Percentiles rank a stretch among this genome's conserved stretches.
phyloP scores from a whole-genome alignment of 2,797 vertebrate genomes.

The Simalia tracyae region DNA sequence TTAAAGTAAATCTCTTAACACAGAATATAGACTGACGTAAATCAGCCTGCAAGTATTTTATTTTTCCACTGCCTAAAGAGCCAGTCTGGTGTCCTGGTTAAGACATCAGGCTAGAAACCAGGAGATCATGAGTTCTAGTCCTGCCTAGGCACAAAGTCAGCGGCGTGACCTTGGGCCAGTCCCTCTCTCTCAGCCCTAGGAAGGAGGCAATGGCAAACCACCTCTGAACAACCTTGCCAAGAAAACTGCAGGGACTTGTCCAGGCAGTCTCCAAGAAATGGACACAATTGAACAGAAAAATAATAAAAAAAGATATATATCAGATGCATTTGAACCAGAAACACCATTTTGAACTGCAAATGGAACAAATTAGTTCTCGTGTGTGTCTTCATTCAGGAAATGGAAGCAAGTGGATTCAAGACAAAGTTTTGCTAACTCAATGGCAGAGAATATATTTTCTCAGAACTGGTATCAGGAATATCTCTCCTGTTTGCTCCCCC shows the following conservation, averaged over 20 bases:
- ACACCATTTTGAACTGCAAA: constrained; percentile 86
- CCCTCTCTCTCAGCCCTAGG: too few species aligned
- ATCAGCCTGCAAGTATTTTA: constrained; percentile 85
- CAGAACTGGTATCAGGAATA: neutral
- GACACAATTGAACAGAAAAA: constrained; percentile 40
- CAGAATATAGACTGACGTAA: constrained; percentile 84
- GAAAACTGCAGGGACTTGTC: too few species aligned
- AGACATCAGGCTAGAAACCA: too few species aligned
- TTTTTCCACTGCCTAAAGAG: constrained; percentile 73
- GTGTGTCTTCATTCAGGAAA: constrained; percentile 86
- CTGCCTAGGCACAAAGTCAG: too few species aligned
- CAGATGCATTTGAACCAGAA: constrained; percentile 82
- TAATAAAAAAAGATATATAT: constrained; percentile 74
- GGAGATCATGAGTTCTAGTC: too few species aligned
- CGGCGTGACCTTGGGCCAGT: too few species aligned
- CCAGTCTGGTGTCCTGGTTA: too few species aligned
- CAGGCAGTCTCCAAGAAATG: too few species aligned
- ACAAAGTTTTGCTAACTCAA: neutral
- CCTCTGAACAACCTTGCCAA: too few species aligned
- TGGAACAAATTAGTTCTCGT: constrained; percentile 86
- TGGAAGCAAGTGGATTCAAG: constrained; percentile 69
- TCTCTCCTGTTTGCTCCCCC: neutral
- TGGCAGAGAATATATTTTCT: neutral
- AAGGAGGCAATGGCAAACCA: too few species aligned
- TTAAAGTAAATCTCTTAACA: constrained; percentile 73